These are phyloP conservation scores for Drosophila parvula DNA, from an alignment of 1,140 invertebrate species.

Conservation along the genomic window DNA sequence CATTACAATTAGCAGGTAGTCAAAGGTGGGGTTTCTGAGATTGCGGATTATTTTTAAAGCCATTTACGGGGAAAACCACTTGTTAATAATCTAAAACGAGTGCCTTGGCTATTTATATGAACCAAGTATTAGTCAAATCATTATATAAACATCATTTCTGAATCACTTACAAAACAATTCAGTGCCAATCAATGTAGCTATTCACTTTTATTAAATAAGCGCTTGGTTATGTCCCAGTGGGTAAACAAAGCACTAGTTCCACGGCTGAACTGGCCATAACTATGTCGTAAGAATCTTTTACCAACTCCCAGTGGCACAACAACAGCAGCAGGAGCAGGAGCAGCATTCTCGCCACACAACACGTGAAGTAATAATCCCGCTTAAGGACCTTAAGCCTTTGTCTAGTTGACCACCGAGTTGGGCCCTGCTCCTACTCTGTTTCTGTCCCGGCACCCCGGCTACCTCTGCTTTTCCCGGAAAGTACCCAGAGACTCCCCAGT, in stretches of 20 bases:
- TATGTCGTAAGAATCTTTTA: slow-evolving; percentile 31
- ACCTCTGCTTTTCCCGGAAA: neutral
- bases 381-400: slow-evolving; percentile 56
- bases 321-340: slow-evolving; percentile 20
- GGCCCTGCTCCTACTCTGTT: slow-evolving; percentile 1
- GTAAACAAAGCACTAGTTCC: slow-evolving; percentile 4
- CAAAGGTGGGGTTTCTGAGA: neutral
- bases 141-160: neutral
- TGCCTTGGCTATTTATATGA: neutral
- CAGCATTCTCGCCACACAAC: slow-evolving; percentile 33
- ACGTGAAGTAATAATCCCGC: slow-evolving; percentile 58
- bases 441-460: neutral
- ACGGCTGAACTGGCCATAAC: slow-evolving; percentile 4
- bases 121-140: neutral
- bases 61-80: slow-evolving; percentile 1
- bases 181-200: neutral
- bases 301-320: slow-evolving; percentile 24
- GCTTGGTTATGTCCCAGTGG: slow-evolving; percentile 9
- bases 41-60: slow-evolving; percentile 1
- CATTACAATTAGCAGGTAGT: slow-evolving; percentile 25
- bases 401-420: slow-evolving; percentile 40
- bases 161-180: neutral
- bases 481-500: slow-evolving; percentile 3
- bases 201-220: slow-evolving; percentile 17
- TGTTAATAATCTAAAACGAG: neutral